Evolutionary conservation across 2,888 invertebrate species (phyloP).

Genomic region (Trichogramma dendrolimi): DNA sequence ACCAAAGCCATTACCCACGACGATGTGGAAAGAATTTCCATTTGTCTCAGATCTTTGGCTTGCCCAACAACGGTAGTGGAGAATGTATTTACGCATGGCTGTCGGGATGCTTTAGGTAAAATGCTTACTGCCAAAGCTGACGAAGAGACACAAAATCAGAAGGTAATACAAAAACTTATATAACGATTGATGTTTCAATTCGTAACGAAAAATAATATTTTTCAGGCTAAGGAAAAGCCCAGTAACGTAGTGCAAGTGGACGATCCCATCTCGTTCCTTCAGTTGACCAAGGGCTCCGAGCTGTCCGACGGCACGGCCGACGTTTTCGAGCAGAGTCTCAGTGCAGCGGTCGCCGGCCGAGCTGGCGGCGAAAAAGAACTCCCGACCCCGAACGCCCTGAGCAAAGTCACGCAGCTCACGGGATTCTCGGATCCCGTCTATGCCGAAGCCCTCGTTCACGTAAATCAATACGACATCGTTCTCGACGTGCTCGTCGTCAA

Average conservation of each 20-base stretch:
- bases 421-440: constrained; percentile 99
- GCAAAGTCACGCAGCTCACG: constrained; percentile 90
- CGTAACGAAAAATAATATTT: constrained; percentile 39
- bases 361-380: constrained; percentile 52
- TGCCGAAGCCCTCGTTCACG: constrained; percentile 98
- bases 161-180: constrained; percentile 41
- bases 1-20: constrained; percentile 88
- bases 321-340: constrained; percentile 91
- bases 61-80: constrained; percentile 66
- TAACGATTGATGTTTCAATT: neutral
- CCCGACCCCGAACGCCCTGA: constrained; percentile 60
- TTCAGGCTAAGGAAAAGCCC: constrained; percentile 66
- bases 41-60: constrained; percentile 73
- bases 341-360: constrained; percentile 77
- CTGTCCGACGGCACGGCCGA: constrained; percentile 65
- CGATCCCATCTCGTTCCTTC: constrained; percentile 79
- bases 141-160: constrained; percentile 62
- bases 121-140: constrained; percentile 79
- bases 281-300: constrained; percentile 66
- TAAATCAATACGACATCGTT: constrained; percentile 98
- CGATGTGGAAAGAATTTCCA: constrained; percentile 82
- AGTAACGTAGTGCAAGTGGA: constrained; percentile 74
- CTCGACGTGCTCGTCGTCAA: constrained; percentile 97
- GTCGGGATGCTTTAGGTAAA: constrained; percentile 72
- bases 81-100: constrained; percentile 69